These are phyloP conservation scores for Pipra filicauda DNA, from an alignment of 2,113 vertebrate species.

Conservation along the genomic window DNA sequence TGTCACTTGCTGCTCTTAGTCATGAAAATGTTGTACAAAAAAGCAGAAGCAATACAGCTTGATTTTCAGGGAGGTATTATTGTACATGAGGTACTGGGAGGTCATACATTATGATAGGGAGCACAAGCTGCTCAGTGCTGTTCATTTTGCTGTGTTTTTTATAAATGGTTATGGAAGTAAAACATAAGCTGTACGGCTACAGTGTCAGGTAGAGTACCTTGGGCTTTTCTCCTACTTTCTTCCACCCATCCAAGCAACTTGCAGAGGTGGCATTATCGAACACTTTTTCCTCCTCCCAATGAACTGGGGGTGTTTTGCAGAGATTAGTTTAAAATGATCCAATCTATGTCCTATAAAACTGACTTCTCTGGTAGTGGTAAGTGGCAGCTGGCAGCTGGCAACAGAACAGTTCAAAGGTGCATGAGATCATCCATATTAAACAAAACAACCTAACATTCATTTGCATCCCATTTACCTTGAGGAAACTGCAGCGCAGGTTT, in stretches of 20 bases:
- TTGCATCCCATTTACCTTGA: conserved; percentile 12
- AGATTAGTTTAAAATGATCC: not conserved
- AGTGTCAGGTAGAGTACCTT: not conserved
- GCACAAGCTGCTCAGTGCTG: not conserved
- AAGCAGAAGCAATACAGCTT: conserved; percentile 5
- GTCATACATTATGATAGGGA: not conserved
- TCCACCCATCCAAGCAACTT: not conserved
- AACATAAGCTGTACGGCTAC: not conserved
- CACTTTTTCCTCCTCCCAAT: not conserved
- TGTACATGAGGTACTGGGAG: not conserved
- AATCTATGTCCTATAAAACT: not conserved
- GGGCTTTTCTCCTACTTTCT: not conserved
- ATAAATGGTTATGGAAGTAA: not conserved
- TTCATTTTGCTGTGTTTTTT: not conserved
- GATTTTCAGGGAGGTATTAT: conserved; percentile 7
- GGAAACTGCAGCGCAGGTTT: not conserved
- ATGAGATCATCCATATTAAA: not conserved
- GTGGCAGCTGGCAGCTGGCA: not conserved
- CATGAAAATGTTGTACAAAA: conserved; percentile 13
- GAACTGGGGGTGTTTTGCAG: not conserved
- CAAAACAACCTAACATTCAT: conserved; percentile 4
- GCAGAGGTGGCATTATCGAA: not conserved
- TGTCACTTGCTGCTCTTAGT: conserved; percentile 26
- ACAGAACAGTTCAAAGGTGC: not conserved
- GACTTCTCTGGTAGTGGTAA: not conserved